Conservation (phyloP, 2,113 vertebrate species). For the Oreotrochilus melanogaster region DNA sequence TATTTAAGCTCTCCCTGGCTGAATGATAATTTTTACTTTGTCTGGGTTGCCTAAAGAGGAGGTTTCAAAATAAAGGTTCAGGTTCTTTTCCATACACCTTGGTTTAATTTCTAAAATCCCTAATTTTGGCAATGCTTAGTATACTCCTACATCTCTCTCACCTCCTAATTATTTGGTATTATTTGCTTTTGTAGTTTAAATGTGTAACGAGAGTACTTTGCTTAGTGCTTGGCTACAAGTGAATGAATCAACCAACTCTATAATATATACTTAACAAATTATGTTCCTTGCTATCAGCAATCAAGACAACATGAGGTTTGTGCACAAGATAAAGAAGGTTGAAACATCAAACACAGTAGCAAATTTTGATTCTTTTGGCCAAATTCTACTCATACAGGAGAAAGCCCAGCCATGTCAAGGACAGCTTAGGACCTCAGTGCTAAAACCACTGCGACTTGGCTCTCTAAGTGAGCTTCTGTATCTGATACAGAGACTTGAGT, state of each 20-base stretch:
- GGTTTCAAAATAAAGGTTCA: slow-evolving; percentile 61
- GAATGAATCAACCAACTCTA: not conserved
- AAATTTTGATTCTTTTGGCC: not conserved
- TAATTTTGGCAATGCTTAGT: not conserved
- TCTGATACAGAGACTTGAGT: not conserved
- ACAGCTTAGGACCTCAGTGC: not conserved
- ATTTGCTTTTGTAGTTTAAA: slow-evolving; percentile 33
- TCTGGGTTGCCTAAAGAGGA: slow-evolving; percentile 36
- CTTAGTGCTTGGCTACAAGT: not conserved
- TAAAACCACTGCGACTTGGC: not conserved
- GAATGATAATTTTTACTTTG: slow-evolving; percentile 37
- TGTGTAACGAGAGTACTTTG: not conserved
- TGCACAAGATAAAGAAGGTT: not conserved
- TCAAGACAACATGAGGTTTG: not conserved
- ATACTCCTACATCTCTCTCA: not conserved
- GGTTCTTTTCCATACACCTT: not conserved
- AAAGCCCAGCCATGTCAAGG: not conserved
- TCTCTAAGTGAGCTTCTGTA: not conserved
- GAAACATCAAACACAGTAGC: not conserved
- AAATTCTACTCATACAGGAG: not conserved
- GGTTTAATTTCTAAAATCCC: slow-evolving; percentile 52
- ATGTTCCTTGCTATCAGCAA: not conserved
- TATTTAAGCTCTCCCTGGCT: slow-evolving; percentile 21
- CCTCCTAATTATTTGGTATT: slow-evolving; percentile 42
- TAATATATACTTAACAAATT: not conserved